Base-by-base conservation (phyloP, 1,140 invertebrate genomes). In the Lamellibrachia luymesi region DNA sequence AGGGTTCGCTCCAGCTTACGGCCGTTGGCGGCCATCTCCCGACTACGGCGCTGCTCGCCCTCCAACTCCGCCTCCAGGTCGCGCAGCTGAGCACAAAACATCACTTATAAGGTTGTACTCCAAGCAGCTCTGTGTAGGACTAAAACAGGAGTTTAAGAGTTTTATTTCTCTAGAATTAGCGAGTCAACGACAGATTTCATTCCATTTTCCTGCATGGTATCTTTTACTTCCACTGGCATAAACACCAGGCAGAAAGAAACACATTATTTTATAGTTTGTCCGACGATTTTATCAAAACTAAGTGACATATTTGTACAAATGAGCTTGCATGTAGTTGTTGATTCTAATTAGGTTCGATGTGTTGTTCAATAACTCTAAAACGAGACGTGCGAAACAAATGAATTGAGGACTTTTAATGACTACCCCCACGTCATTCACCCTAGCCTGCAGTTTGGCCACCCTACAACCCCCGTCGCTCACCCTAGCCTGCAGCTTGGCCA, bases 41-140 rank as follows among this genome's bases (percentile, higher is more conserved):
- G 94, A 10, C 94, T 93, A 93, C 96, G 95, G 93, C 96, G 95
- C 92, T 95, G 95, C 93, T 96, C 96, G 51, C 94, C 95, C 94
- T 96, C 96, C 90, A 96, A 93, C 93, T 96, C 96, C 50, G 95
- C 95, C 93, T 96, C 96, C 50, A 96, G 94, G 93, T 96, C 96
- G 93, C 96, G 95, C 50, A 96, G 94, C 95, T 96, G 92, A 2
- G 92, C 90, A 91, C 8, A 25, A 89, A 49, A 50, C 22, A 92
- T 50, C 49, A 25, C 38, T 38, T 38, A 38, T 38, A 38, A 38
- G 38, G 38, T 38, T 38, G 38, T 38, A 38, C 38, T 38, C 38
- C 27, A 25, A 27, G 89, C 27, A 25, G 27, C 1, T 38, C 38
- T 38, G 38, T 38, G 38, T 38, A 38, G 38, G 38, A 38, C 38